A percentile compares a stretch with the other conserved stretches of the same genome.
phyloP scores from a whole-genome alignment of 2,888 invertebrate species.

The Parnassius mnemosyne region DNA sequence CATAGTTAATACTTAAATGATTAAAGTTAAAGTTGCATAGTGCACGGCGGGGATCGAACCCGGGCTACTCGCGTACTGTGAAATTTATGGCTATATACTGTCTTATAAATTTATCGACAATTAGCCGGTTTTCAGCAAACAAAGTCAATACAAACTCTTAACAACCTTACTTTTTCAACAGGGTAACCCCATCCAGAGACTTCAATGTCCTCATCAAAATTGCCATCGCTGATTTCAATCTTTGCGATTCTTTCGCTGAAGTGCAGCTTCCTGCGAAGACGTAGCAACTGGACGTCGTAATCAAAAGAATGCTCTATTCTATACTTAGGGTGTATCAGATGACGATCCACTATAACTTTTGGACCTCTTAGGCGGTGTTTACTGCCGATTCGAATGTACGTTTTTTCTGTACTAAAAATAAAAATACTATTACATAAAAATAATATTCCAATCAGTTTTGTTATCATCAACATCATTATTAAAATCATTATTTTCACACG shows the following conservation, averaged over 20 bases:
- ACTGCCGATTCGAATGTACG: conserved; percentile 52
- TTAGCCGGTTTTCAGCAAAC: too few relatives aligned
- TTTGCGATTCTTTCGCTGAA: conserved; percentile 39
- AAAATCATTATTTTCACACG: too few relatives aligned
- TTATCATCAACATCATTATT: too few relatives aligned
- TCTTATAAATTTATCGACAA: too few relatives aligned
- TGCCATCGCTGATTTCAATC: conserved; percentile 40
- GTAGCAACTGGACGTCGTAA: conserved; percentile 56
- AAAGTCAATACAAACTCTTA: too few relatives aligned
- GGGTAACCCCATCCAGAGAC: conserved; percentile 64
- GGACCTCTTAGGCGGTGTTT: conserved; percentile 41
- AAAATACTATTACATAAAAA: background rate
- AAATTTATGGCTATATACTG: too few relatives aligned
- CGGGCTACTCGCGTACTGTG: too few relatives aligned
- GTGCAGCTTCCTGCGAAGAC: conserved; percentile 37
- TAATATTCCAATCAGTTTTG: too few relatives aligned
- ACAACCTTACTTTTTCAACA: conserved; percentile 47
- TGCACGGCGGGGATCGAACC: too few relatives aligned
- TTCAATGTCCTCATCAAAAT: conserved; percentile 37
- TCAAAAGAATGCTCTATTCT: conserved; percentile 48
- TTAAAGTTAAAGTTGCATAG: too few relatives aligned
- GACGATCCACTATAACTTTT: conserved; percentile 40
- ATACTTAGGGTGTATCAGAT: conserved; percentile 53
- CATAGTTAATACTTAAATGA: too few relatives aligned
- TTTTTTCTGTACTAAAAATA: conserved; percentile 37